These are phyloP conservation scores for Phasia obesa DNA, from an alignment of 2,888 invertebrate genomes.

Conservation along the genomic window DNA sequence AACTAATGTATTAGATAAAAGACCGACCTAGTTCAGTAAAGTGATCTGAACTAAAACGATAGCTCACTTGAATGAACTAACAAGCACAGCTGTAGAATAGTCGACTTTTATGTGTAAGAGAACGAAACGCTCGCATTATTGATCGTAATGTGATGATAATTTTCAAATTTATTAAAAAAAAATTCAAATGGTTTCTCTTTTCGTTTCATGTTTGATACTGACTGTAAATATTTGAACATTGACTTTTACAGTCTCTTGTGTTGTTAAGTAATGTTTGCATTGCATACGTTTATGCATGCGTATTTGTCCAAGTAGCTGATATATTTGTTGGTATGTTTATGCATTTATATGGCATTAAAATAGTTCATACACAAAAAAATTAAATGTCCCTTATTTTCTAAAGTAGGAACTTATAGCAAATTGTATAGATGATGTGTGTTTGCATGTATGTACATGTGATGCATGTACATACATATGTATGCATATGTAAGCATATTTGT, in stretches of 20 bases:
- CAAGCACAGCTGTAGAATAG: too few species aligned
- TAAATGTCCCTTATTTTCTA: slow-evolving; percentile 26
- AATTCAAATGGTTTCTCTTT: too few species aligned
- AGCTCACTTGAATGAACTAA: too few species aligned
- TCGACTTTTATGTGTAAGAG: too few species aligned
- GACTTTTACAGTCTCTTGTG: background rate
- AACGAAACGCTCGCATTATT: too few species aligned
- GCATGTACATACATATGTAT: background rate
- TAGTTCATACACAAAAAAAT: slow-evolving; percentile 46
- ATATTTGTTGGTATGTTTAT: slow-evolving; percentile 4
- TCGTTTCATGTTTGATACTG: too few species aligned
- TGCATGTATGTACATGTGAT: background rate
- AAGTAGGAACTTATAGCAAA: slow-evolving; percentile 20
- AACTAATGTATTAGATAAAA: too few species aligned
- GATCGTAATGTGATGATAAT: too few species aligned
- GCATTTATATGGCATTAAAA: slow-evolving; percentile 17
- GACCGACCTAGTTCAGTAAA: too few species aligned
- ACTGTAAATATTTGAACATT: background rate
- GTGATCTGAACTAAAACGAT: too few species aligned
- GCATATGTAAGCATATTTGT: background rate
- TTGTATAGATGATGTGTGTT: background rate
- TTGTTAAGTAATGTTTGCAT: background rate
- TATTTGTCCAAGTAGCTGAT: background rate
- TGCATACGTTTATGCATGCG: background rate
- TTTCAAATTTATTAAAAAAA: too few species aligned